Percentiles rank a stretch among this genome's conserved stretches.
phyloP scores from a whole-genome alignment of 2,797 vertebrate genomes.

The Anomalospiza imberbis region DNA sequence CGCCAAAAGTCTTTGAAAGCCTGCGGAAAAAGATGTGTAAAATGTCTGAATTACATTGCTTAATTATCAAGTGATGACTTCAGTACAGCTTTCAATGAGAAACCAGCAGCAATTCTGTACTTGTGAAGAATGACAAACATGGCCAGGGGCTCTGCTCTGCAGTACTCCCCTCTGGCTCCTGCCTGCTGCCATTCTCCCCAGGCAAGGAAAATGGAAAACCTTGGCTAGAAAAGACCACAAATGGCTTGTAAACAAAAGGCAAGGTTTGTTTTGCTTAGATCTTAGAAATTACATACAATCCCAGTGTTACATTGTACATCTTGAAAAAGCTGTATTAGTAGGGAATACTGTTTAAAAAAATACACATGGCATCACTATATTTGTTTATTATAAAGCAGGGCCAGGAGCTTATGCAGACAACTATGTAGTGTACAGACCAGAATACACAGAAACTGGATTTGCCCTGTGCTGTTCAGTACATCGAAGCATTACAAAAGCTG shows the following conservation, averaged over 20 bases:
- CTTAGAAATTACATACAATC: neutral
- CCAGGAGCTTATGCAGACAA: neutral
- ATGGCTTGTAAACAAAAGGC: neutral
- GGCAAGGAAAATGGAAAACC: neutral
- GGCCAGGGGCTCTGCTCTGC: neutral
- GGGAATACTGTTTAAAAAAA: neutral
- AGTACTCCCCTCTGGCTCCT: neutral
- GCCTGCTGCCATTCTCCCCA: neutral
- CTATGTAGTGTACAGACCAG: neutral
- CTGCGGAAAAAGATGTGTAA: neutral
- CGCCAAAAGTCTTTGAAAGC: neutral
- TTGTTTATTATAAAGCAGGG: neutral
- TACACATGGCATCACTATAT: neutral
- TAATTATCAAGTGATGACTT: neutral
- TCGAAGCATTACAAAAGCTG: neutral
- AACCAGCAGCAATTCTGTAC: neutral
- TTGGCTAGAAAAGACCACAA: neutral
- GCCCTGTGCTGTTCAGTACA: neutral
- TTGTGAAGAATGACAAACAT: fast-evolving
- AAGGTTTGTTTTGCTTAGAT: neutral
- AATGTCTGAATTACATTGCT: neutral
- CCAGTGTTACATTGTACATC: neutral
- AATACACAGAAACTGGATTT: neutral
- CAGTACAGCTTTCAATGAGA: neutral
- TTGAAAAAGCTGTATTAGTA: neutral